phyloP scores from a whole-genome alignment of 2,888 invertebrate species.

The Patella depressa region DNA sequence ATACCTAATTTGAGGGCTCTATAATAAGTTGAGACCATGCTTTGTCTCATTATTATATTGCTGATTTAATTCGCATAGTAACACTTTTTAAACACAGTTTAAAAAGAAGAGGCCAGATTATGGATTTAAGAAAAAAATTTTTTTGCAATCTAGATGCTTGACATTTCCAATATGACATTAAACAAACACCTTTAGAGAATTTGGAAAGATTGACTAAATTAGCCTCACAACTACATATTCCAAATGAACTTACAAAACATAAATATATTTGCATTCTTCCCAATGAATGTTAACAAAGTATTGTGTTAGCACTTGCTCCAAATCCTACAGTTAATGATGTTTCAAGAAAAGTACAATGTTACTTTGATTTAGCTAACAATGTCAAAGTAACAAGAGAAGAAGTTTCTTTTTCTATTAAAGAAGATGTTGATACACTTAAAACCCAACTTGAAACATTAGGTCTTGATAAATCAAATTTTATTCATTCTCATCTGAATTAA shows the following conservation, averaged over 20 bases:
- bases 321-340: neutral
- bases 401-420: too few species aligned
- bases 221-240: neutral
- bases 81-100: neutral
- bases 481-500: too few species aligned
- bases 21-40: too few species aligned
- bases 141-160: neutral
- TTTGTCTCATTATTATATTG: too few species aligned
- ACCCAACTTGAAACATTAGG: too few species aligned
- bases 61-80: too few species aligned
- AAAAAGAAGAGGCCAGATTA: neutral
- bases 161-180: neutral
- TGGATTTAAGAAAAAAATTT: neutral
- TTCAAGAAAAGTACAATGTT: neutral
- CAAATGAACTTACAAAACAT: neutral
- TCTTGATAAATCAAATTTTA: too few species aligned
- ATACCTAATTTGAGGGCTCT: too few species aligned
- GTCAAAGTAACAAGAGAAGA: too few species aligned
- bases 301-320: neutral
- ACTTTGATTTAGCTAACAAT: neutral
- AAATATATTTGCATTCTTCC: neutral
- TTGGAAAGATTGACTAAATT: neutral
- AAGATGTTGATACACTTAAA: too few species aligned
- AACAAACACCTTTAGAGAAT: neutral
- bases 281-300: neutral